phyloP scores from a whole-genome alignment of 2,113 vertebrate species.

The Okapia johnstoni region DNA sequence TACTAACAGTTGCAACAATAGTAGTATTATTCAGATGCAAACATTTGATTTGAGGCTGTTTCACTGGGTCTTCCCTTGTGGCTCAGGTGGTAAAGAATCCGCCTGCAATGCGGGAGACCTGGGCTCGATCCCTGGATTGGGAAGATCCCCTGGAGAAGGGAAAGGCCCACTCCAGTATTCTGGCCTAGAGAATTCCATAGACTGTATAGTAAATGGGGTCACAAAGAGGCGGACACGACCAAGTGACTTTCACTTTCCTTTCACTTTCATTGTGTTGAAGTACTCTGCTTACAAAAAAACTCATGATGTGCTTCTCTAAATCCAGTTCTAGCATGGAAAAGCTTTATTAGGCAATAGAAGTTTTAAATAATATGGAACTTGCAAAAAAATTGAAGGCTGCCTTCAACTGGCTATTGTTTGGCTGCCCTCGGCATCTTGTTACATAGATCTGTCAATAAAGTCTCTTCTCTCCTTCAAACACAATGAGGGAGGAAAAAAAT shows the following conservation, averaged over 20 bases:
- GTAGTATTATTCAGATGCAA: conserved; percentile 45
- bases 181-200: neutral
- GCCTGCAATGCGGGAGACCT: neutral
- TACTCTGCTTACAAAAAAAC: conserved; percentile 64
- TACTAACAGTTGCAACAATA: neutral
- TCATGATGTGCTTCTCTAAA: conserved; percentile 53
- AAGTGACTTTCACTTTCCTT: neutral
- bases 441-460: neutral
- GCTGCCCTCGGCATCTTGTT: neutral
- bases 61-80: neutral
- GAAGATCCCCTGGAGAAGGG: neutral
- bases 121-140: neutral
- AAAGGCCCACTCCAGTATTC: neutral
- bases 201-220: neutral
- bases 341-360: conserved; percentile 64
- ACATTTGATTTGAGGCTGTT: conserved; percentile 6
- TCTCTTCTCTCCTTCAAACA: neutral
- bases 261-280: conserved; percentile 15
- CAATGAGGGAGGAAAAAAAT: neutral
- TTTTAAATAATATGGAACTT: conserved; percentile 54
- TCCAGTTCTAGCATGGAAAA: conserved; percentile 61
- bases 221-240: neutral
- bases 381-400: conserved; percentile 10
- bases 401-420: neutral
- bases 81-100: neutral